These are phyloP conservation scores for Aleiodes alternator DNA, from an alignment of 2,888 invertebrate species.

Conservation along the genomic window DNA sequence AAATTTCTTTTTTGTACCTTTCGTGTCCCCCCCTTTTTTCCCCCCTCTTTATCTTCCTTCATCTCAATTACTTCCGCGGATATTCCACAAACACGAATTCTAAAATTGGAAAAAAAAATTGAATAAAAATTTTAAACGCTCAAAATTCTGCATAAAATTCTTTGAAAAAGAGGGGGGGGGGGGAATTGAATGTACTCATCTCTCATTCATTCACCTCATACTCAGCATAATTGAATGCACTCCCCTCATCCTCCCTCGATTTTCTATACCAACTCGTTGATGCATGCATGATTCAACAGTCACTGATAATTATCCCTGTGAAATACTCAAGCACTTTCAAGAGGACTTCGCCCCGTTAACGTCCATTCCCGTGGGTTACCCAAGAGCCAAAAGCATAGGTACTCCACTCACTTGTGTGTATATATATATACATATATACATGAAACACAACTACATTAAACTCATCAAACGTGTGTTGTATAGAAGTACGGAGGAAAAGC, in stretches of 20 bases:
- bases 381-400: conserved; percentile 41
- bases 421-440: too few relatives aligned
- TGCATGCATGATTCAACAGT: conserved; percentile 51
- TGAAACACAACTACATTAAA: too few relatives aligned
- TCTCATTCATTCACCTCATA: too few relatives aligned
- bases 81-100: too few relatives aligned
- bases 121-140: too few relatives aligned
- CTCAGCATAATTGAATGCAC: conserved; percentile 41
- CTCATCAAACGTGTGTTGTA: conserved; percentile 9
- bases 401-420: conserved; percentile 14
- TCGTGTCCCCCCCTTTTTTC: too few relatives aligned
- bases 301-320: conserved; percentile 66
- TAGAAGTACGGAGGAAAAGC: conserved; percentile 28
- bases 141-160: too few relatives aligned
- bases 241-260: conserved; percentile 26
- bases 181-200: conserved; percentile 63
- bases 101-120: too few relatives aligned
- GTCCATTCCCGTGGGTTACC: conserved; percentile 29
- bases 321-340: conserved; percentile 52
- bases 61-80: too few relatives aligned
- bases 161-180: conserved; percentile 48
- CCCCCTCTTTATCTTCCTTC: too few relatives aligned
- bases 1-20: too few relatives aligned
- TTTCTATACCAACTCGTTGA: conserved; percentile 59
- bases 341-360: conserved; percentile 42